Conservation (phyloP, 1,140 invertebrate species). For the Zaprionus gabonicus region DNA sequence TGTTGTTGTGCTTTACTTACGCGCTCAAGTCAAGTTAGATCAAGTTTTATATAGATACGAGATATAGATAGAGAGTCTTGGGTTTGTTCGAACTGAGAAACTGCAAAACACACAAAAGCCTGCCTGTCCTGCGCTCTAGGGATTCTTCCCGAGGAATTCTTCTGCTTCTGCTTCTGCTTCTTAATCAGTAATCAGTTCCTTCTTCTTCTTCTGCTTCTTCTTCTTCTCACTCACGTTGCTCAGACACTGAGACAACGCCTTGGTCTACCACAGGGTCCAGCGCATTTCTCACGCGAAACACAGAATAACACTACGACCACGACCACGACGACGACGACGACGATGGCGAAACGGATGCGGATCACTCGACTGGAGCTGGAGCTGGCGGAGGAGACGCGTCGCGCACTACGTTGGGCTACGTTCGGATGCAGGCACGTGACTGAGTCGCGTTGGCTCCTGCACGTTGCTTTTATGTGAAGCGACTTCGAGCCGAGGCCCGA, state of each 20-base stretch:
- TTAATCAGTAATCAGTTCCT: constrained; percentile 4
- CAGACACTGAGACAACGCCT: constrained; percentile 17
- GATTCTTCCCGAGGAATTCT: constrained; percentile 9
- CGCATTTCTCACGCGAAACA: constrained; percentile 20
- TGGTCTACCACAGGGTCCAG: constrained; percentile 15
- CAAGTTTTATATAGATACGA: not conserved
- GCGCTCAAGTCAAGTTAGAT: constrained; percentile 58
- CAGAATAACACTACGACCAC: not conserved
- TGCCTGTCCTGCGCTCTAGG: constrained; percentile 71
- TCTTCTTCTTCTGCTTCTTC: not conserved
- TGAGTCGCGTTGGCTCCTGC: constrained; percentile 62
- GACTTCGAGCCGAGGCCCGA: not conserved
- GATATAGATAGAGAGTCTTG: constrained; percentile 14
- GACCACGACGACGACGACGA: constrained; percentile 32
- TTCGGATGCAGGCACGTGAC: constrained; percentile 78
- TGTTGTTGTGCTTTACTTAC: constrained; percentile 62
- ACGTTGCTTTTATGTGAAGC: constrained; percentile 67
- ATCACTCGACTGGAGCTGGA: constrained; percentile 60
- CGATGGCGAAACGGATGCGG: constrained; percentile 65
- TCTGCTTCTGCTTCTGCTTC: not conserved
- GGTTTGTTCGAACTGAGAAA: constrained; percentile 38
- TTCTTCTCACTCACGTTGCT: constrained; percentile 1
- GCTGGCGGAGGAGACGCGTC: constrained; percentile 40
- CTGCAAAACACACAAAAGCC: constrained; percentile 53
- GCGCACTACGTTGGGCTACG: constrained; percentile 54